Conservation (phyloP, 2,888 invertebrate genomes). For the Acronicta leporina region DNA sequence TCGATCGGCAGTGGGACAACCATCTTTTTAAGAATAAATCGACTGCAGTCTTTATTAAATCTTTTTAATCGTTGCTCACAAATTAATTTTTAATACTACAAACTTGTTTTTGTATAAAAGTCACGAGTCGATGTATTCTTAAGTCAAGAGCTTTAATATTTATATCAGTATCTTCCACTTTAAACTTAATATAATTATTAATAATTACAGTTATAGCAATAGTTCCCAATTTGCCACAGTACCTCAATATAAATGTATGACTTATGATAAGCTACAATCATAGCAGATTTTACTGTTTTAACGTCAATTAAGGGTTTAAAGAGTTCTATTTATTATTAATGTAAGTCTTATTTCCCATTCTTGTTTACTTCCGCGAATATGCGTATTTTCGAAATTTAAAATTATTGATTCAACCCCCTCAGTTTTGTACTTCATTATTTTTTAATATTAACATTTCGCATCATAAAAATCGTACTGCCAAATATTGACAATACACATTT, state of each 20-base stretch:
- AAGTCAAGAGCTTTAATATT: conserved; percentile 86
- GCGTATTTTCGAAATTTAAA: conserved; percentile 34
- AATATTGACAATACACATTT: conserved; percentile 54
- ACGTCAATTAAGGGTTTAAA: conserved; percentile 54
- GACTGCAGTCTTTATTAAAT: conserved; percentile 63
- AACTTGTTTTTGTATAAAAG: conserved; percentile 23
- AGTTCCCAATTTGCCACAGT: conserved; percentile 84
- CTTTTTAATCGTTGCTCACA: conserved; percentile 53
- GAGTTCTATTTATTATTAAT: conserved; percentile 49
- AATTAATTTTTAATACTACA: conserved; percentile 44
- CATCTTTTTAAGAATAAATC: conserved; percentile 76
- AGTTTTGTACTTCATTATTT: conserved; percentile 37
- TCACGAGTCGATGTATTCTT: conserved; percentile 78
- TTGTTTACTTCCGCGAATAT: conserved; percentile 12
- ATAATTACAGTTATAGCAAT: conserved; percentile 81
- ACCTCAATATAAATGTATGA: conserved; percentile 82
- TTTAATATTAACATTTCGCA: conserved; percentile 34
- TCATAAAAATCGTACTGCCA: conserved; percentile 53
- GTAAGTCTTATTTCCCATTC: conserved; percentile 44
- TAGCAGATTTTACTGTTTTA: conserved; percentile 64
- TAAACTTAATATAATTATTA: conserved; percentile 72
- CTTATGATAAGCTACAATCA: conserved; percentile 62
- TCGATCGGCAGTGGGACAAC: conserved; percentile 69
- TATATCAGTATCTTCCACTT: conserved; percentile 86
- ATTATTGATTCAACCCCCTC: conserved; percentile 28